Evolutionary conservation across 2,888 invertebrate species (phyloP).

Genomic region (Chelonus formosanus): DNA sequence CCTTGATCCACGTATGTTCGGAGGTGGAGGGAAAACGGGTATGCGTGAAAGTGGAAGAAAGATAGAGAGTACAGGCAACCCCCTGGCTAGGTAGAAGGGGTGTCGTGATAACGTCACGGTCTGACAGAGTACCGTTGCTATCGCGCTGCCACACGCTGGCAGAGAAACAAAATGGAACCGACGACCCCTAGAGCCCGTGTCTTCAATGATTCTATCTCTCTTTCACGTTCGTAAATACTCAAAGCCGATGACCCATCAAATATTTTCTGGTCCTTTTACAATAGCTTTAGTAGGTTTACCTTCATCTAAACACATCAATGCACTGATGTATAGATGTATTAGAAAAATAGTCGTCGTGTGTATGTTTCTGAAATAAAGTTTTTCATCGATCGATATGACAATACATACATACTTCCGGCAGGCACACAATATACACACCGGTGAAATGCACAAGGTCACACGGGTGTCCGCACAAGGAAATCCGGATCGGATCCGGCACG

Average conservation of each 20-base stretch:
- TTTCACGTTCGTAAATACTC: slow-evolving; percentile 33
- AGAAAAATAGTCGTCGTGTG: background rate
- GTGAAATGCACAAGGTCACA: slow-evolving; percentile 53
- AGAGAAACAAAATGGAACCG: slow-evolving; percentile 67
- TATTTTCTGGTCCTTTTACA: slow-evolving; percentile 24
- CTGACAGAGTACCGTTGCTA: slow-evolving; percentile 69
- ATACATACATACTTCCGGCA: slow-evolving; percentile 53
- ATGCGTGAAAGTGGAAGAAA: slow-evolving; percentile 20
- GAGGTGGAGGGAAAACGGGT: slow-evolving; percentile 37
- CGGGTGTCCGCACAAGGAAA: slow-evolving; percentile 58
- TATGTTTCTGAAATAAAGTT: slow-evolving; percentile 33
- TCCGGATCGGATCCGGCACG: slow-evolving; percentile 51
- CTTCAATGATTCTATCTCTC: slow-evolving; percentile 24
- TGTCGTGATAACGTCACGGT: slow-evolving; percentile 68
- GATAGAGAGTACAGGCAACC: slow-evolving; percentile 43
- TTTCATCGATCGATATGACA: slow-evolving; percentile 51
- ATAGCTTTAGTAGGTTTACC: slow-evolving; percentile 21
- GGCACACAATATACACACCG: slow-evolving; percentile 46
- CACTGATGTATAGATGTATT: too few relatives aligned
- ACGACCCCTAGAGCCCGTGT: slow-evolving; percentile 47
- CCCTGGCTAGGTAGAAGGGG: slow-evolving; percentile 60
- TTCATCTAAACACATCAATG: slow-evolving; percentile 31
- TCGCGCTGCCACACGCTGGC: slow-evolving; percentile 67
- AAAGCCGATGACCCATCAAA: slow-evolving; percentile 30
- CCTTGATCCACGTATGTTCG: slow-evolving; percentile 57